Evolutionary conservation across 2,888 invertebrate species (phyloP).

Genomic region (Lithophane socia): DNA sequence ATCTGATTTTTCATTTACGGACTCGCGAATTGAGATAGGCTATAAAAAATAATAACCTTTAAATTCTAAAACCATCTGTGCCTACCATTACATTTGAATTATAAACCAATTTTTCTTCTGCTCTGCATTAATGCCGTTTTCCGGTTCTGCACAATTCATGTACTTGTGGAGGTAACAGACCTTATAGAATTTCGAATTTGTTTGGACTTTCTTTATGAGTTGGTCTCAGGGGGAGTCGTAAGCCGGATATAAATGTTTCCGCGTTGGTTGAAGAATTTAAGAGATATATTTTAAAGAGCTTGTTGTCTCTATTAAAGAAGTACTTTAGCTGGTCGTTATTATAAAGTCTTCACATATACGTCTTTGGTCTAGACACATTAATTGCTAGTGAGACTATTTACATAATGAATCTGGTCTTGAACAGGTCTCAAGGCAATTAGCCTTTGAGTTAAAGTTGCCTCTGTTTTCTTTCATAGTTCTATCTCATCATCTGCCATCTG

Average conservation of each 20-base stretch:
- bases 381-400: background rate
- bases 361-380: slow-evolving; percentile 34
- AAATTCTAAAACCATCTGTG: slow-evolving; percentile 54
- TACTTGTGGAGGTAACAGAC: slow-evolving; percentile 42
- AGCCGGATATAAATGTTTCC: slow-evolving; percentile 37
- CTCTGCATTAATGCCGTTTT: slow-evolving; percentile 47
- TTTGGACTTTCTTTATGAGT: slow-evolving; percentile 54
- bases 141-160: slow-evolving; percentile 44
- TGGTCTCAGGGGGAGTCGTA: slow-evolving; percentile 12
- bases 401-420: slow-evolving; percentile 2
- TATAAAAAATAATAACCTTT: slow-evolving; percentile 53
- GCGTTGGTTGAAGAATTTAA: slow-evolving; percentile 5
- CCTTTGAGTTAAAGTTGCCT: background rate
- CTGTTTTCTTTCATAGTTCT: background rate
- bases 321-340: background rate
- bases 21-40: slow-evolving; percentile 35
- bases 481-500: too few relatives aligned
- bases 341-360: background rate
- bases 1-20: slow-evolving; percentile 47
- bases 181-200: slow-evolving; percentile 53
- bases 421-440: slow-evolving; percentile 11
- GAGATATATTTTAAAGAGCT: background rate
- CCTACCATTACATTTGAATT: slow-evolving; percentile 58
- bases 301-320: background rate
- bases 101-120: slow-evolving; percentile 54